Evolutionary conservation across 2,113 vertebrate species (phyloP).

Genomic region (Elephas maximus): DNA sequence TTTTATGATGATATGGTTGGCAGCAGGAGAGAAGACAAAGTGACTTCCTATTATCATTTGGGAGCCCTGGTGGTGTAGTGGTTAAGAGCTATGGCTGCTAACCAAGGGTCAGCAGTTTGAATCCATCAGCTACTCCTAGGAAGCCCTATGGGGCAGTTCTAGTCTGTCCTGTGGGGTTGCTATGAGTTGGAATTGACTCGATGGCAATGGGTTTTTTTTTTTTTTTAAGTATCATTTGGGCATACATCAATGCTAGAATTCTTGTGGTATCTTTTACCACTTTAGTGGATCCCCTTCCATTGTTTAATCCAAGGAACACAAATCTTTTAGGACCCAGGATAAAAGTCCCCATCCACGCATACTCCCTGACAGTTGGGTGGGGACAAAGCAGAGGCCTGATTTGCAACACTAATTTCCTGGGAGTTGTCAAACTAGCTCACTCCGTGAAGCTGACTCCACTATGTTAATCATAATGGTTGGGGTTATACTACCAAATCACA

Average conservation of each 20-base stretch:
- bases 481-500: not conserved
- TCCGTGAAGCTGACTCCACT: not conserved
- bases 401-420: constrained; percentile 33
- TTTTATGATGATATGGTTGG: not conserved
- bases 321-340: not conserved
- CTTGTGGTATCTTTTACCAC: not conserved
- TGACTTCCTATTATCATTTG: not conserved
- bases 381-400: not conserved
- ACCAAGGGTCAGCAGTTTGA: no score
- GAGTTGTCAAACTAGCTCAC: constrained; percentile 49
- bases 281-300: not conserved
- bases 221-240: not conserved
- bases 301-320: constrained; percentile 13
- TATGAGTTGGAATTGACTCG: no score
- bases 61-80: not conserved
- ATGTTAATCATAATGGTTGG: not conserved
- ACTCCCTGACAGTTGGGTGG: not conserved
- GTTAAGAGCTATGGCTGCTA: no score
- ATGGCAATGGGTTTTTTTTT: no score
- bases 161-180: no score
- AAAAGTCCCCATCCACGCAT: not conserved
- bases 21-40: not conserved
- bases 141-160: no score
- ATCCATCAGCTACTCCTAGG: no score
- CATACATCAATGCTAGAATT: constrained; percentile 5